Evolutionary conservation across 2,797 vertebrate species (phyloP), one percentile per base, ranked within the genome.

Genomic region (Parambassis ranga): DNA sequence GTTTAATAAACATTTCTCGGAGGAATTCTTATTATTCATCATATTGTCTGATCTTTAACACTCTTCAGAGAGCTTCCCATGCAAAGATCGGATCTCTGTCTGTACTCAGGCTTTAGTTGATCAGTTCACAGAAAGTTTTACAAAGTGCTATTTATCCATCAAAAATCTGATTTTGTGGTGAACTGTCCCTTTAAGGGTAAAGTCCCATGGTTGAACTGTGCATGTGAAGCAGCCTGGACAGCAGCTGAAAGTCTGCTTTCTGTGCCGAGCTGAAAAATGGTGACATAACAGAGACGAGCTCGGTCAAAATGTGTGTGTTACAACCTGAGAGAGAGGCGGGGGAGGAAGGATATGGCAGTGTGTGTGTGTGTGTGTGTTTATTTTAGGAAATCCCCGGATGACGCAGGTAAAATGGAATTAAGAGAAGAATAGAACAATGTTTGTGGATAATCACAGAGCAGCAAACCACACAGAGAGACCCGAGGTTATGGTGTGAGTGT

Each of bases 351-450:
- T 38, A 15, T 15, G 26, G 36, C 5, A 36, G 28, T 28, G 36
- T 38, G 37, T 42, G 15, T 44, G 32, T 15, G 13, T 11, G 10
- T 5, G 24, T 10, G 13, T 27, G 24, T 18, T 38, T 33, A 18
- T 69, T 62, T 56, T 19, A 44, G 47, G 68, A 75, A 75, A 61
- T 61, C 63, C 43, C 31, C 14, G 6, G 11, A 15, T 57, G 69
- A 69, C 7, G 38, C 59, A 51, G 49, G 55, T 49, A 22, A 46
- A 51, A 33, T 27, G 28, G 30, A 49, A 3, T 5, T 53, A 51
- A 36, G 31, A 46, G 30, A 41, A 48, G 7, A 24, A 31, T 30
- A 56, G 52, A 24, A 35, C 11, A 3, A 13, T 68, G 64, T 71
- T 75, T 71, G 22, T 18, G 46, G 64, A 71, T 53, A 57, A 68